These are phyloP conservation scores for Eupithecia centaureata DNA, from an alignment of 2,888 invertebrate genomes.

Conservation along the genomic window DNA sequence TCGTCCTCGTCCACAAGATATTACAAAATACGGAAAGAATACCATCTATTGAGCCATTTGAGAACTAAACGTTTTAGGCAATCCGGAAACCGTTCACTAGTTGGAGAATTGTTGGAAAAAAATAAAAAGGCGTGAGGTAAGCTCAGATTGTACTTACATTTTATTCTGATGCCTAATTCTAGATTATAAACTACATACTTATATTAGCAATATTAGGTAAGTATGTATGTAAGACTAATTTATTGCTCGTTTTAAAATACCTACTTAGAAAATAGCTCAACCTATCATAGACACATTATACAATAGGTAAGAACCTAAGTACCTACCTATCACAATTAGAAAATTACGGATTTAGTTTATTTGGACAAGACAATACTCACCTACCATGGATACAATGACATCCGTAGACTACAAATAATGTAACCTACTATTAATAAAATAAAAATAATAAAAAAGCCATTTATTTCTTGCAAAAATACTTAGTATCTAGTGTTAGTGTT, in stretches of 20 bases:
- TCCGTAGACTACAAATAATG: neutral
- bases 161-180: constrained; percentile 11
- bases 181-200: constrained; percentile 4
- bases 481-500: too few relatives aligned
- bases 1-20: too few relatives aligned
- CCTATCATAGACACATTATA: neutral
- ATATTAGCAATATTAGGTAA: too few relatives aligned
- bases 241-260: constrained; percentile 36
- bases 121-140: neutral
- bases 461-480: too few relatives aligned
- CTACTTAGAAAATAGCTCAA: constrained; percentile 4
- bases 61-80: neutral
- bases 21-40: too few relatives aligned
- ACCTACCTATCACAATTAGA: constrained; percentile 49
- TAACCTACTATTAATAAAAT: too few relatives aligned
- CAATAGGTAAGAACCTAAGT: constrained; percentile 7
- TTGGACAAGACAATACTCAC: neutral
- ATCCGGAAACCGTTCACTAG: neutral
- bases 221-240: constrained; percentile 8
- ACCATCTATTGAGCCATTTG: neutral
- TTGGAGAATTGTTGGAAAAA: neutral
- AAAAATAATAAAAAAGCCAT: too few relatives aligned
- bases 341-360: constrained; percentile 55
- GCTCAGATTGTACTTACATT: constrained; percentile 19
- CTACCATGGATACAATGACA: neutral